Base-by-base conservation (phyloP, 2,113 vertebrate species). In the Xiphophorus maculatus region DNA sequence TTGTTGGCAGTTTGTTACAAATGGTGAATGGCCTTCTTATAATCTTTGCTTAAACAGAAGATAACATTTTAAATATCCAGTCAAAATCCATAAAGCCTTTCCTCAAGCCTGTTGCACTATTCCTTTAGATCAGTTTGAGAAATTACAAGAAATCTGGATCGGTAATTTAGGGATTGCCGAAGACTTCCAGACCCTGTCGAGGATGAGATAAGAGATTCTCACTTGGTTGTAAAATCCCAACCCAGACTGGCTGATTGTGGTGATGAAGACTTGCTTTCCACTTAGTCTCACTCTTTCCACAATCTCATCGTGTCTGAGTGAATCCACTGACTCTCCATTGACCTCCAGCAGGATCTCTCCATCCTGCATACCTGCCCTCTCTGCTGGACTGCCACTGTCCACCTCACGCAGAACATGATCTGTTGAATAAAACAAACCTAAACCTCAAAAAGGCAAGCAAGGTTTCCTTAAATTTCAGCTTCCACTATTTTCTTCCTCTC, bases 291-390 rank as follows among this genome's bases (percentile, higher is more conserved):
- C 96, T 93, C 88, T 92, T 70, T 74, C 91, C 87, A 98, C 97
- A 0, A 95, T 94, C 75, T 96, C 92, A 10, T 95, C 91, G 4
- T 99, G 98, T 68, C 86, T 87, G 64, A 96, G 90, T 1, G 91
- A 91, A 67, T 96, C 95, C 64, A 96, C 91, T 0, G 90, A 94
- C 74, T 98, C 95, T 0, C 94, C 95, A 1, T 98, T 98, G 77
- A 99, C 96, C 0, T 96, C 97, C 87, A 98, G 85, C 72, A 99
- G 93, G 10, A 96, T 88, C 63, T 98, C 97, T 32, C 98, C 97
- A 14, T 95, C 95, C 83, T 58, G 92, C 95, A 99, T 95, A 61
- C 97, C 97, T 0, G 95, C 96, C 86, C 66, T 90, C 70, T 97
- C 94, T 0, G 97, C 98, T 0, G 97, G 95, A 74, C 97, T 82